Conservation (phyloP, 2,888 invertebrate species). For the Julus scandinavius region DNA sequence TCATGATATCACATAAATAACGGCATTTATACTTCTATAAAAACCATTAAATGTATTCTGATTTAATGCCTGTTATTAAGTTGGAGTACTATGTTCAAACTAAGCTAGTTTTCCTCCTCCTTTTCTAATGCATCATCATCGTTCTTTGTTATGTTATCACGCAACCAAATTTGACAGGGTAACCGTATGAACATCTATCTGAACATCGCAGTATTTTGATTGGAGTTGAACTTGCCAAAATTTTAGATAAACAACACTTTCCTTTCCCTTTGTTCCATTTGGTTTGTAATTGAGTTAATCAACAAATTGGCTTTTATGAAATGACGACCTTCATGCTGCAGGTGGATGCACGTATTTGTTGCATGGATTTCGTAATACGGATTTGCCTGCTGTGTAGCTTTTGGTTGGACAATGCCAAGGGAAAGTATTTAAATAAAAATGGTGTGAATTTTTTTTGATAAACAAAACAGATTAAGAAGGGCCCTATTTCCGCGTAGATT, state of each 20-base stretch:
- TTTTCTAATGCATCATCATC: not conserved
- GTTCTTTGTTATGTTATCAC: not conserved
- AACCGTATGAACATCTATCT: not conserved
- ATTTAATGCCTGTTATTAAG: not conserved
- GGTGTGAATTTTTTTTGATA: not conserved
- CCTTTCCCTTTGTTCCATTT: not conserved
- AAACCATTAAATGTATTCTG: not conserved
- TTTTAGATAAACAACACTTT: not conserved
- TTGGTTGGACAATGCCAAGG: not conserved
- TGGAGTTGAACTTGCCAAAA: not conserved
- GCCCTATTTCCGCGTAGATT: not conserved
- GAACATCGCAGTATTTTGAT: not conserved
- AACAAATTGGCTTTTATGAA: not conserved
- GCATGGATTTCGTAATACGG: not conserved
- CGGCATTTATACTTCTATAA: not conserved
- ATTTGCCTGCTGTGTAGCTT: not conserved
- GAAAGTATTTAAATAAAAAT: not conserved
- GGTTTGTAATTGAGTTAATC: not conserved
- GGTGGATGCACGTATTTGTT: not conserved
- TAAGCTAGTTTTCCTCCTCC: not conserved
- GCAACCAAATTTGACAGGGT: not conserved
- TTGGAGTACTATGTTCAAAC: not conserved
- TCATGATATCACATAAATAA: not conserved
- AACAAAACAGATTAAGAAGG: not conserved
- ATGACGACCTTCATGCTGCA: not conserved